A percentile compares a stretch with the other conserved stretches of the same genome.
phyloP scores from a whole-genome alignment of 2,888 invertebrate genomes.

The Acrobasis suavella region DNA sequence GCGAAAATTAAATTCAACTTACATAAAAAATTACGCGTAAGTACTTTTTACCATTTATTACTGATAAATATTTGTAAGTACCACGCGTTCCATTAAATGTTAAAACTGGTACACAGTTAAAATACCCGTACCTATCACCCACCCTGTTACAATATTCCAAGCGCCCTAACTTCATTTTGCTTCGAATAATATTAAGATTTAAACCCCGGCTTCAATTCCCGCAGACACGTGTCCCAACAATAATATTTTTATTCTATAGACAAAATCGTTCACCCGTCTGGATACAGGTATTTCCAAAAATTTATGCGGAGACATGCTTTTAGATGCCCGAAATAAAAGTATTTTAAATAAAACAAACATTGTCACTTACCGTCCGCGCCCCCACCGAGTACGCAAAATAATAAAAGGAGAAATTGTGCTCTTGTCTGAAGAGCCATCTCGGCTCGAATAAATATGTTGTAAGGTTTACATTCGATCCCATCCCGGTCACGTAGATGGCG shows the following conservation, averaged over 20 bases:
- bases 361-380: constrained; percentile 69
- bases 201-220: background rate
- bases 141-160: background rate
- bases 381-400: constrained; percentile 60
- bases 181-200: constrained; percentile 2
- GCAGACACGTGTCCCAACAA: constrained; percentile 24
- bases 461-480: constrained; percentile 68
- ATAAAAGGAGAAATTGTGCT: constrained; percentile 60
- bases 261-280: constrained; percentile 21
- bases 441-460: constrained; percentile 63
- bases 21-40: too few relatives aligned
- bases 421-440: constrained; percentile 71
- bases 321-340: constrained; percentile 43
- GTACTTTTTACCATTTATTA: too few relatives aligned
- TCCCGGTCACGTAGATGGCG: constrained; percentile 52
- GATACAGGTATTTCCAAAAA: constrained; percentile 32
- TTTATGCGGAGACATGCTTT: constrained; percentile 55
- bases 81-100: too few relatives aligned
- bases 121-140: too few relatives aligned
- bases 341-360: constrained; percentile 49
- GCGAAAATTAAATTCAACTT: too few relatives aligned
- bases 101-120: too few relatives aligned
- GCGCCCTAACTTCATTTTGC: constrained; percentile 4
- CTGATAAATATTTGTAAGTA: too few relatives aligned
- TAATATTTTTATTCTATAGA: constrained; percentile 23